phyloP scores from a whole-genome alignment of 2,113 vertebrate species.

The Pristiophorus japonicus region DNA sequence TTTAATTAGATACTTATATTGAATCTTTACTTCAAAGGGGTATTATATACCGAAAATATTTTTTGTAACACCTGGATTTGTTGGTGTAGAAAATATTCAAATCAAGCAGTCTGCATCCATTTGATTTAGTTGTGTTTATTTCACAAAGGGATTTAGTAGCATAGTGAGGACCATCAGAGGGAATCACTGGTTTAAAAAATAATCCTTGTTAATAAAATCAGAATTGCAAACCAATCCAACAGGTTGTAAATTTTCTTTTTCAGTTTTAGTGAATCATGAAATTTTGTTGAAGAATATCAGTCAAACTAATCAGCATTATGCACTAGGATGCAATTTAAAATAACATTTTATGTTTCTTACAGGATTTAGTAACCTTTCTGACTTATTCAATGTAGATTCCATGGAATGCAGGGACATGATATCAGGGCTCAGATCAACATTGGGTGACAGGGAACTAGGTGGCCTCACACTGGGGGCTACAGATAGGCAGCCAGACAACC shows the following conservation, averaged over 20 bases:
- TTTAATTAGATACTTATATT: background rate
- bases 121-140: background rate
- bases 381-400: background rate
- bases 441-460: too few relatives aligned
- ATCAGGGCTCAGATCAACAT: background rate
- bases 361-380: background rate
- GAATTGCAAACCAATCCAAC: background rate
- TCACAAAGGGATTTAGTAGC: background rate
- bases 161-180: background rate
- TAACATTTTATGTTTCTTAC: background rate
- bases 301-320: background rate
- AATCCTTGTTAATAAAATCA: background rate
- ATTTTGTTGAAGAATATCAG: background rate
- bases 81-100: background rate
- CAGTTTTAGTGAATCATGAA: background rate
- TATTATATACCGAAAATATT: background rate
- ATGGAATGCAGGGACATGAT: background rate
- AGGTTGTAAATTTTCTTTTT: background rate
- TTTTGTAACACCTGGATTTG: background rate
- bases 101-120: background rate
- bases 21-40: background rate
- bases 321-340: background rate
- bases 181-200: background rate
- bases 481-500: too few relatives aligned
- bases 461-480: too few relatives aligned